Conservation (phyloP, 2,888 invertebrate species). For the Timandra comae region DNA sequence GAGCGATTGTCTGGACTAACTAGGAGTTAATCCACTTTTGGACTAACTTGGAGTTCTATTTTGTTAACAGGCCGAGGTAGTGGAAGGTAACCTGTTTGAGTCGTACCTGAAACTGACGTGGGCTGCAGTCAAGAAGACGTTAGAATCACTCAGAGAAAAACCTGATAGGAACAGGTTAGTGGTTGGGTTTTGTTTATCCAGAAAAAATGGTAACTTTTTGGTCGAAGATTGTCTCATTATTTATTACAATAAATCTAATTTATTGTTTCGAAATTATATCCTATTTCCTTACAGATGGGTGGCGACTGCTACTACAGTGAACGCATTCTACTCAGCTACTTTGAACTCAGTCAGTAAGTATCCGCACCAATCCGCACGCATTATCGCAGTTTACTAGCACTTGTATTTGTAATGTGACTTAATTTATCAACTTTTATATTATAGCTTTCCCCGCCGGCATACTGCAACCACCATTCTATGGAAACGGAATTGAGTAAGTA, state of each 20-base stretch:
- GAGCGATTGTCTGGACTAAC: no score
- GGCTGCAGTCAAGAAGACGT: slow-evolving; percentile 75
- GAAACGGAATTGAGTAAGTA: slow-evolving; percentile 83
- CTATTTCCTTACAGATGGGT: slow-evolving; percentile 79
- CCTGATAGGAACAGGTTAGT: slow-evolving; percentile 78
- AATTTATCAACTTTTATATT: background rate
- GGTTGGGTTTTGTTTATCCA: no score
- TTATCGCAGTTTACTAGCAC: no score
- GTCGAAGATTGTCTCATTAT: background rate
- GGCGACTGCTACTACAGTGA: slow-evolving; percentile 82
- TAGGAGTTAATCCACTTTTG: no score
- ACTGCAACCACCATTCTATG: slow-evolving; percentile 91
- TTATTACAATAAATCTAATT: no score
- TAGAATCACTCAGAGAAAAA: slow-evolving; percentile 78
- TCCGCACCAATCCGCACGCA: no score
- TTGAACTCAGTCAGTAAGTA: slow-evolving; percentile 85
- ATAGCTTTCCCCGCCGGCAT: slow-evolving; percentile 90
- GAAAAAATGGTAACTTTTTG: no score
- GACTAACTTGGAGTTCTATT: no score
- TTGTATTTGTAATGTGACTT: background rate
- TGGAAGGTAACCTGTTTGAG: slow-evolving; percentile 77
- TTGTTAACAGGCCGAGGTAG: slow-evolving; percentile 75
- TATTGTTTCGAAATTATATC: no score
- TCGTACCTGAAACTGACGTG: slow-evolving; percentile 78
- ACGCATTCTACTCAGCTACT: slow-evolving; percentile 84